These are phyloP conservation scores for Lycia hirtaria DNA, from an alignment of 2,888 invertebrate species.

Conservation along the genomic window DNA sequence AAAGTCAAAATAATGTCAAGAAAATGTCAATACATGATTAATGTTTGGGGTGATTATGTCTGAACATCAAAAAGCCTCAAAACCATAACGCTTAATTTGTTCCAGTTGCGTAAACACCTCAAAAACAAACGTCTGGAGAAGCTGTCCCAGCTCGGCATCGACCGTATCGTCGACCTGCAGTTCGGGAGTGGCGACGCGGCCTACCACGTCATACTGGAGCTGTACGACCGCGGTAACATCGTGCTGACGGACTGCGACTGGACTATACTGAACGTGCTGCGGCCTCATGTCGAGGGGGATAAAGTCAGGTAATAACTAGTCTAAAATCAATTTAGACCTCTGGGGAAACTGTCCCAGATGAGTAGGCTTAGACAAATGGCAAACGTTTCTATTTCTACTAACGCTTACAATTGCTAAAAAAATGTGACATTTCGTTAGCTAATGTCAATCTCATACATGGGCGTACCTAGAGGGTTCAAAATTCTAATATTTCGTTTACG, in stretches of 20 bases:
- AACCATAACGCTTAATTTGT: no score
- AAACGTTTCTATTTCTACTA: no score
- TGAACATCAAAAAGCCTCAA: no score
- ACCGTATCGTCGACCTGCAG: slow-evolving; percentile 97
- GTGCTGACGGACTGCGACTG: slow-evolving; percentile 96
- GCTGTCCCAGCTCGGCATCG: slow-evolving; percentile 94
- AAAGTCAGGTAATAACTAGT: slow-evolving; percentile 89
- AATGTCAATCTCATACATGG: no score
- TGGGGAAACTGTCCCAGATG: no score
- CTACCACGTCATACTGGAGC: slow-evolving; percentile 97
- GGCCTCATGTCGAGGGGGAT: slow-evolving; percentile 96
- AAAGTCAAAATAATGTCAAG: neutral
- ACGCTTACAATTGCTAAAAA: no score
- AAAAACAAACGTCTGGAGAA: slow-evolving; percentile 97
- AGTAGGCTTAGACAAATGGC: neutral
- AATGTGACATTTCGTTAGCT: no score
- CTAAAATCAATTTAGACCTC: no score
- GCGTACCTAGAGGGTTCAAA: no score
- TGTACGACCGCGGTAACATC: slow-evolving; percentile 98
- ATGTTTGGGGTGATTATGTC: no score
- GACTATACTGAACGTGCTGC: slow-evolving; percentile 95
- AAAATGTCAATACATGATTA: no score
- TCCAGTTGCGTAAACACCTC: slow-evolving; percentile 96
- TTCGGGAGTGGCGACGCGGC: slow-evolving; percentile 97
- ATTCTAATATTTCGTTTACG: no score